These are phyloP conservation scores for Sylvicola cinctus DNA, from an alignment of 2,888 invertebrate species.

Conservation along the genomic window DNA sequence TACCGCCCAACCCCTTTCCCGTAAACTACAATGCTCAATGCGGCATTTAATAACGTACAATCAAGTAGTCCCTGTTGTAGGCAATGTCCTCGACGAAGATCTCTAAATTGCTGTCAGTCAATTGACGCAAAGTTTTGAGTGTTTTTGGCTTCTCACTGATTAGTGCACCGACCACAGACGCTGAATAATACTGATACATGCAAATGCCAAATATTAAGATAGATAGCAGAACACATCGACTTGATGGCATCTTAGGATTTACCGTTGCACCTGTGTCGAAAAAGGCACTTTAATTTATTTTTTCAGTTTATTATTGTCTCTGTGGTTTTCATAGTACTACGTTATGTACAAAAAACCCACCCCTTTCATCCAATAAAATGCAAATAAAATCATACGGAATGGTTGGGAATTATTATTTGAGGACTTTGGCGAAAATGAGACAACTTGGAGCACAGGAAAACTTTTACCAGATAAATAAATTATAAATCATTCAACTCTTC, in stretches of 20 bases:
- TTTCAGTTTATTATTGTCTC: background rate
- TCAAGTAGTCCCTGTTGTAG: constrained; percentile 40
- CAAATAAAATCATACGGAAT: too few species aligned
- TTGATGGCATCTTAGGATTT: constrained; percentile 26
- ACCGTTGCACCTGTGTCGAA: constrained; percentile 23
- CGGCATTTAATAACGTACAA: too few species aligned
- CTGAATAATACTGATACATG: constrained; percentile 48
- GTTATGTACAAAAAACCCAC: too few species aligned
- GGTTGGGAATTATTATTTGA: too few species aligned
- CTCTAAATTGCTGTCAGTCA: constrained; percentile 34
- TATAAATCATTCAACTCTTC: too few species aligned
- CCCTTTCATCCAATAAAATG: too few species aligned
- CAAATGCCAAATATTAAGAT: constrained; percentile 35
- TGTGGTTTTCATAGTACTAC: too few species aligned
- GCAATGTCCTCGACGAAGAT: constrained; percentile 40
- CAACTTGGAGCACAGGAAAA: too few species aligned
- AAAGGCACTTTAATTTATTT: background rate
- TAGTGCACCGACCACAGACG: constrained; percentile 42
- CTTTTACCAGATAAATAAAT: too few species aligned
- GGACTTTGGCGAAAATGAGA: too few species aligned
- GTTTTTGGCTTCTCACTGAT: constrained; percentile 37
- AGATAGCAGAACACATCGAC: constrained; percentile 30
- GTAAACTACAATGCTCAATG: too few species aligned
- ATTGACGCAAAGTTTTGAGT: constrained; percentile 35
- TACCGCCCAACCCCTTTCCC: too few species aligned